Evolutionary conservation across 2,797 vertebrate species (phyloP).

Genomic region (Pseudochirops cupreus): DNA sequence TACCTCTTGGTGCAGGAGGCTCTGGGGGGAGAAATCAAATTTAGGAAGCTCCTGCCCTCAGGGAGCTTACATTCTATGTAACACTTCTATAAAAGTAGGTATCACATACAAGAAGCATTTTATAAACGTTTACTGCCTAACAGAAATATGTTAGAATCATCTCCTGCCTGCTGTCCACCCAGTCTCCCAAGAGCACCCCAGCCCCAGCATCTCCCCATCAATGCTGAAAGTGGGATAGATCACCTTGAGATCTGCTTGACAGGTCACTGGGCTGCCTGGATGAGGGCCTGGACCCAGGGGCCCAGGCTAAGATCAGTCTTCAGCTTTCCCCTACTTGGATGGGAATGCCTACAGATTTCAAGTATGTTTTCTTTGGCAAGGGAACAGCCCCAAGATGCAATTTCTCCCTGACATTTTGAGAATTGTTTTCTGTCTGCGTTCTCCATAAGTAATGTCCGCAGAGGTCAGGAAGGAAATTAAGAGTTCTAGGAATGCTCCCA

Average conservation of each 20-base stretch:
- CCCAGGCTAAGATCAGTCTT: constrained; percentile 79
- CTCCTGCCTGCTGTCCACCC: not conserved
- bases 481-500: constrained; percentile 84
- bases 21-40: not conserved
- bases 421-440: constrained; percentile 85
- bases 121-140: not conserved
- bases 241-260: constrained; percentile 69
- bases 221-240: constrained; percentile 12
- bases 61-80: not conserved
- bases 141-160: not conserved
- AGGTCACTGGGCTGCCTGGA: constrained; percentile 79
- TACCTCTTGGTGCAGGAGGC: not conserved
- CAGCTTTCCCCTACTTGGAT: constrained; percentile 81
- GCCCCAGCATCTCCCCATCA: constrained; percentile 16
- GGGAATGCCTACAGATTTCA: constrained; percentile 82
- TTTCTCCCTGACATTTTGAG: constrained; percentile 85
- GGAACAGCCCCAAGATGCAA: constrained; percentile 80
- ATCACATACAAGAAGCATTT: not conserved
- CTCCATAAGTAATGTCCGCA: constrained; percentile 80
- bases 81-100: not conserved
- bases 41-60: not conserved
- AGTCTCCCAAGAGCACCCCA: not conserved
- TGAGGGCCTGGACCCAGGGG: constrained; percentile 75
- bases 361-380: constrained; percentile 87
- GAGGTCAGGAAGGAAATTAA: constrained; percentile 87